Conservation (phyloP, 1,140 invertebrate species). For the Campoletis sonorensis region DNA sequence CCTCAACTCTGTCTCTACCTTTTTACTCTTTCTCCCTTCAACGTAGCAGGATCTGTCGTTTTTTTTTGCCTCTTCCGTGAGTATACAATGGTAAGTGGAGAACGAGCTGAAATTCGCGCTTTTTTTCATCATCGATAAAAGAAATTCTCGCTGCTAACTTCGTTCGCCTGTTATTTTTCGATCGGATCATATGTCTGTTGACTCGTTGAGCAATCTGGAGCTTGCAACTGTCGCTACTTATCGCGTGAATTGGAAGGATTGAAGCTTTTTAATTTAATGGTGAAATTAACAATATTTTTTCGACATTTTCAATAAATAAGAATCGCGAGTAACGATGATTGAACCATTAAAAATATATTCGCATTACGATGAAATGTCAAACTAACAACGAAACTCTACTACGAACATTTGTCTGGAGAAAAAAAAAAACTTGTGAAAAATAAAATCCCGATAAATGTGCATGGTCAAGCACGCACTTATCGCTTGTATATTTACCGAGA, state of each 20-base stretch:
- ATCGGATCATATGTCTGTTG: neutral
- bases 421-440: neutral
- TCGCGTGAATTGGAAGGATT: neutral
- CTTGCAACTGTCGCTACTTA: neutral
- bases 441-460: neutral
- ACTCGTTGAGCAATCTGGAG: neutral
- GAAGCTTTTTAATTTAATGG: no score
- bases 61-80: neutral
- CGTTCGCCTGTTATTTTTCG: neutral
- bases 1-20: neutral
- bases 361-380: no score
- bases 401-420: neutral
- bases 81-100: neutral
- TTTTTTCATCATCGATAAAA: slow-evolving; percentile 10
- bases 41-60: neutral
- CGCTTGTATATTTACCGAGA: neutral
- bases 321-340: no score
- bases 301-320: no score
- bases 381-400: neutral
- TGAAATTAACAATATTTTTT: no score
- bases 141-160: neutral
- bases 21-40: neutral
- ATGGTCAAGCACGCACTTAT: neutral
- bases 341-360: no score
- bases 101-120: neutral